Conservation (phyloP, 2,797 vertebrate genomes). For the Hyperoplus lanceolatus region DNA sequence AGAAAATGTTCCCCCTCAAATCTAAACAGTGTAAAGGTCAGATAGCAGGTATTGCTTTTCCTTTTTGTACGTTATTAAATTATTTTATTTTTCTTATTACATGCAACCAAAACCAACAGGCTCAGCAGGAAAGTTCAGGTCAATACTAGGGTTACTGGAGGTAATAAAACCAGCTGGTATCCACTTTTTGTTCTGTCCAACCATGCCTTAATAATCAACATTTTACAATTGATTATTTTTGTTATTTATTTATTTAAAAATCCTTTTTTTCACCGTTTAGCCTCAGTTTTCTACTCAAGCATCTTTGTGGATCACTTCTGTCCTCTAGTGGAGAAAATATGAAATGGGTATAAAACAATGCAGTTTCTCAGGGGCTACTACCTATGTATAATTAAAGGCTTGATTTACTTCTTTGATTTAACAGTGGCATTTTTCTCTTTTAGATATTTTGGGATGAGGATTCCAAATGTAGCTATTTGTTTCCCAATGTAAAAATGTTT, state of each 20-base stretch:
- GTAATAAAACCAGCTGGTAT: conserved; percentile 42
- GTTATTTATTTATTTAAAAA: conserved; percentile 14
- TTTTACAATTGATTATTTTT: conserved; percentile 39
- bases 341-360: neutral
- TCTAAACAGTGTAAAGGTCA: conserved; percentile 36
- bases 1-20: conserved; percentile 17
- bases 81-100: conserved; percentile 3
- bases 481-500: neutral
- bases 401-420: neutral
- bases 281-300: neutral
- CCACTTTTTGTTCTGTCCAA: conserved; percentile 29
- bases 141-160: conserved; percentile 41
- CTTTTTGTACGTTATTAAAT: conserved; percentile 16
- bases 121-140: conserved; percentile 19
- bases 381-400: neutral
- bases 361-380: neutral
- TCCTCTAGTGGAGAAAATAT: conserved; percentile 66
- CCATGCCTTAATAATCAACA: conserved; percentile 34
- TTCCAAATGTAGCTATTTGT: neutral
- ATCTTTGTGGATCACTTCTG: conserved; percentile 62
- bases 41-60: conserved; percentile 3
- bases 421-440: neutral
- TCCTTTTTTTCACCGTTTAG: neutral
- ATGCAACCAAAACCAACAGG: conserved; percentile 18
- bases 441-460: neutral